phyloP scores from a whole-genome alignment of 2,888 invertebrate genomes.

The Pyrocoelia pectoralis region DNA sequence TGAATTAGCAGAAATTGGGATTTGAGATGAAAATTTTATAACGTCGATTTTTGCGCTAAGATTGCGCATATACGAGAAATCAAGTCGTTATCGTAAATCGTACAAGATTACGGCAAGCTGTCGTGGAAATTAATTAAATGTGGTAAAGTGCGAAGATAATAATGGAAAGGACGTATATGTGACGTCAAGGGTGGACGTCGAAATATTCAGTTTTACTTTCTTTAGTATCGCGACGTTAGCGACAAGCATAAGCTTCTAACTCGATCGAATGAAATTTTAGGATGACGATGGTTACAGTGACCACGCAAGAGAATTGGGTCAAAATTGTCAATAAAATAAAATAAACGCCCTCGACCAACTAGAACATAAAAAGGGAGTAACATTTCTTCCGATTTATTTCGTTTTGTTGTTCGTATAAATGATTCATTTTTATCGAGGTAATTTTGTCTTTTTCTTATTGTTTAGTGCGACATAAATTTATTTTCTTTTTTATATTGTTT shows the following conservation, averaged over 20 bases:
- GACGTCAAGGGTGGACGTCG: too few relatives aligned
- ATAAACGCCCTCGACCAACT: constrained; percentile 32
- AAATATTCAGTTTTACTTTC: neutral
- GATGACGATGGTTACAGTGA: constrained; percentile 21
- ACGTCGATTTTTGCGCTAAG: neutral
- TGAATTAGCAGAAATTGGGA: constrained; percentile 34
- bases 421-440: constrained; percentile 33
- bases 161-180: neutral
- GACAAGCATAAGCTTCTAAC: constrained; percentile 14
- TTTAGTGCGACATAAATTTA: constrained; percentile 33
- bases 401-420: constrained; percentile 34
- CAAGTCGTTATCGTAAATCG: neutral
- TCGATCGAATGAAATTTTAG: constrained; percentile 23
- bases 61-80: neutral
- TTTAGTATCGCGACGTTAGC: neutral
- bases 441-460: constrained; percentile 30
- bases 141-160: neutral
- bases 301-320: constrained; percentile 37
- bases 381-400: constrained; percentile 34
- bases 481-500: constrained; percentile 8
- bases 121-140: neutral
- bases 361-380: constrained; percentile 34
- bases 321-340: constrained; percentile 35
- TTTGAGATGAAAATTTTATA: neutral
- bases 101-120: neutral